phyloP scores from a whole-genome alignment of 2,888 invertebrate genomes.

The Periphyllus acericola region DNA sequence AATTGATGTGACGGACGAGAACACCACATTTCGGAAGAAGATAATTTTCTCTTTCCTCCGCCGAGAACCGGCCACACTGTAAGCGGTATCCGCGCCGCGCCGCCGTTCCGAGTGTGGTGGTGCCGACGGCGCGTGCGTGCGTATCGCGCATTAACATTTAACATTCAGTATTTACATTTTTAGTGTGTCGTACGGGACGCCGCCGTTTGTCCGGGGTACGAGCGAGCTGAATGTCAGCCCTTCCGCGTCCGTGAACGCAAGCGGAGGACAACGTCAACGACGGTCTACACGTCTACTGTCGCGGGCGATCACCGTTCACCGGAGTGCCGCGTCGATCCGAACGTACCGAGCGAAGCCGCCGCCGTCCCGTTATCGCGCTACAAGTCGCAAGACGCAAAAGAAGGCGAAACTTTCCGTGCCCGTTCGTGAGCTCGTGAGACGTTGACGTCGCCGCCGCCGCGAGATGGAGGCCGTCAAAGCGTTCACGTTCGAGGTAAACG shows the following conservation, averaged over 20 bases:
- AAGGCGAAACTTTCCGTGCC: background rate
- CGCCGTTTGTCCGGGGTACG: background rate
- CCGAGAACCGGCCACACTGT: background rate
- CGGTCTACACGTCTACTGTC: too few species aligned
- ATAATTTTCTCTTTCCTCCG: background rate
- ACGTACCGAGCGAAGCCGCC: background rate
- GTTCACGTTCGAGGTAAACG: slow-evolving; percentile 85
- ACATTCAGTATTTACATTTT: too few species aligned
- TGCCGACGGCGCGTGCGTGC: background rate
- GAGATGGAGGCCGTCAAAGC: slow-evolving; percentile 85
- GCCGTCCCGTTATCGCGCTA: background rate
- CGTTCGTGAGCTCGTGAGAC: background rate
- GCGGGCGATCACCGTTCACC: background rate
- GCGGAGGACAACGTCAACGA: too few species aligned
- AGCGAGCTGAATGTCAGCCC: too few species aligned
- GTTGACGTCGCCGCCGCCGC: slow-evolving; percentile 53
- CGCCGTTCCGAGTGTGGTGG: background rate
- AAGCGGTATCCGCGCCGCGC: background rate
- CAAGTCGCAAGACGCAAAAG: background rate
- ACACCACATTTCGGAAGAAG: background rate
- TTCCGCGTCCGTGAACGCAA: too few species aligned
- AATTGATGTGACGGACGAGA: background rate
- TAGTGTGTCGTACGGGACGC: background rate
- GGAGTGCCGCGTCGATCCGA: background rate
- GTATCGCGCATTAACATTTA: background rate